Conservation (phyloP, 1,140 invertebrate genomes). For the Drosophila fuyamai region DNA sequence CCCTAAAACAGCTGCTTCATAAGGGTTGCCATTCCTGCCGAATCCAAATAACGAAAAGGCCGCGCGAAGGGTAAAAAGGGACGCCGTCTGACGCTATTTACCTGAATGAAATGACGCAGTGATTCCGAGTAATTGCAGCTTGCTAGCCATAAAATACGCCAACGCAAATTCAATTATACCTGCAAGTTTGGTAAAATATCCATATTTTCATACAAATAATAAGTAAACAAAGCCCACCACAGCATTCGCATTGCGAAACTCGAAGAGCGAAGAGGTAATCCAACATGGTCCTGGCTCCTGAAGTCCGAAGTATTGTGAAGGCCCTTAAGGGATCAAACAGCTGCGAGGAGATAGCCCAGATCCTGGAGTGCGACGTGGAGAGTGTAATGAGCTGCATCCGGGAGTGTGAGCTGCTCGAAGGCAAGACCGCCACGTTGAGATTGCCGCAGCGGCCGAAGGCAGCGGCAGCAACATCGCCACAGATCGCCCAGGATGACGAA, state of each 20-base stretch:
- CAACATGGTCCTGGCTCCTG: conserved; percentile 50
- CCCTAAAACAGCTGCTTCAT: conserved; percentile 10
- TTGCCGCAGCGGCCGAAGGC: conserved; percentile 8
- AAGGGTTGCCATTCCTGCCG: conserved; percentile 18
- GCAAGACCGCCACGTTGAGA: conserved; percentile 28
- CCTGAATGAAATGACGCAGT: conserved; percentile 24
- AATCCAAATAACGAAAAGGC: conserved; percentile 6
- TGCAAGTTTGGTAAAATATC: neutral
- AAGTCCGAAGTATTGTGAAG: conserved; percentile 36
- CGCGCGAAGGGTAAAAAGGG: conserved; percentile 10
- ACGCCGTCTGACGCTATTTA: conserved; percentile 26
- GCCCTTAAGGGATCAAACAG: conserved; percentile 33
- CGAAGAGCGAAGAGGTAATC: neutral
- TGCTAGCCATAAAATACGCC: conserved; percentile 28
- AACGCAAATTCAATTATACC: conserved; percentile 35
- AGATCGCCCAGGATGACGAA: conserved; percentile 9
- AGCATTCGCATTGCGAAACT: conserved; percentile 12
- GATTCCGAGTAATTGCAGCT: conserved; percentile 34
- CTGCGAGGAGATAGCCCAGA: conserved; percentile 57
- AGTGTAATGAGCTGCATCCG: conserved; percentile 54
- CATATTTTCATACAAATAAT: no score
- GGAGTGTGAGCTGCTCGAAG: conserved; percentile 22
- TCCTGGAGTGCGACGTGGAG: conserved; percentile 55
- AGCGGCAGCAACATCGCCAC: neutral
- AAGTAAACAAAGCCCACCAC: conserved; percentile 9